These are phyloP conservation scores for Acrossocheilus fasciatus DNA, from an alignment of 2,797 vertebrate species.

Conservation along the genomic window DNA sequence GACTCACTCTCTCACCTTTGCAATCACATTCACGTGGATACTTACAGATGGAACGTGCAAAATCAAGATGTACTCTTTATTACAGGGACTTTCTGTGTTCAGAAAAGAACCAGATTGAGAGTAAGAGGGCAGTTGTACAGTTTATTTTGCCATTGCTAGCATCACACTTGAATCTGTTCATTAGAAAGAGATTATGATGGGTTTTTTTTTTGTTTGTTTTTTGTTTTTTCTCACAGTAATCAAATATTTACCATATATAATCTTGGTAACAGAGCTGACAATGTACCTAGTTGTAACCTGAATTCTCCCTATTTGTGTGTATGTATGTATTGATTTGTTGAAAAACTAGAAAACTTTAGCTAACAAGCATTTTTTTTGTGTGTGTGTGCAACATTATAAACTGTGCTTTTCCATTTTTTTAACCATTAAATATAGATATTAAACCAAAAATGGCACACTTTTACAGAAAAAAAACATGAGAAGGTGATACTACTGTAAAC, in stretches of 20 bases:
- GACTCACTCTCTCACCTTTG: slow-evolving; percentile 20
- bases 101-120: background rate
- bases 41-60: background rate
- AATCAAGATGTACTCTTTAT: background rate
- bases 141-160: background rate
- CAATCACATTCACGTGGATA: slow-evolving; percentile 19
- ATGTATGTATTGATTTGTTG: too few relatives aligned
- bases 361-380: too few relatives aligned
- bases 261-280: background rate
- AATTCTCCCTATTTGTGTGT: too few relatives aligned
- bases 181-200: background rate
- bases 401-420: background rate
- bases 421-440: background rate
- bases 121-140: background rate
- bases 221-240: background rate
- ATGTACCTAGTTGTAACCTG: background rate
- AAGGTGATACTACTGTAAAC: background rate
- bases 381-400: too few relatives aligned
- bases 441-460: background rate
- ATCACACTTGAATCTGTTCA: background rate
- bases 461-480: background rate
- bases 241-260: background rate
- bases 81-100: background rate
- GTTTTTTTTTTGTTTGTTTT: background rate
- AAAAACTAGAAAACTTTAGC: background rate